Evolutionary conservation across 2,888 invertebrate species (phyloP), one percentile per base, ranked within the genome.

Genomic region (Rhyacophila evoluta): DNA sequence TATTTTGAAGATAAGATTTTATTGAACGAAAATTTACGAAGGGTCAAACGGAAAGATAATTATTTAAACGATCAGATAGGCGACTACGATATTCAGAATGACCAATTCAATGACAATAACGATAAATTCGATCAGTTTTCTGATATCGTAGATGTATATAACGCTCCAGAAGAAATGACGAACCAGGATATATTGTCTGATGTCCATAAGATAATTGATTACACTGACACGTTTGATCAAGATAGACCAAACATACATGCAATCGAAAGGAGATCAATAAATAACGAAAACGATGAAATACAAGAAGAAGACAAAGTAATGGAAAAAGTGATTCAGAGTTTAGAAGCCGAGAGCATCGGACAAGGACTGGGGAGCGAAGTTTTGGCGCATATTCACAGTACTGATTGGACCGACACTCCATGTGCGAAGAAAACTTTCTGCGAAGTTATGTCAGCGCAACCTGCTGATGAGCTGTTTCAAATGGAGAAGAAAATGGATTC

Each of bases 401-500:
- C 91, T 0, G 91, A 94, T 84, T 95, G 95, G 95, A 90, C 92
- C 33, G 92, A 94, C 86, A 94, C 94, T 1, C 93, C 93, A 75
- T 95, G 95, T 85, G 94, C 95, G 1, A 95, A 95, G 85, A 91
- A 90, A 84, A 91, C 94, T 82, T 94, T 95, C 87, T 95, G 95
- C 86, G 93, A 94, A 84, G 93, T 93, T 67, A 92, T 95, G 90
- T 88, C 93, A 41, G 89, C 91, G 78, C 94, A 94, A 83, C 88
- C 92, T 73, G 90, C 92, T 1, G 94, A 95, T 84, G 93, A 94
- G 29, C 87, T 93, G 80, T 91, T 92, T 82, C 88, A 93, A 67
- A 95, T 95, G 94, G 95, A 95, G 87, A 95, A 95, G 88, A 94
- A 94, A 86, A 95, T 95, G 93, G 92, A 92, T 84, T 91, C 92